These are phyloP conservation scores for Tenthredo scrophulariae DNA, from an alignment of 2,888 invertebrate species.

Conservation along the genomic window DNA sequence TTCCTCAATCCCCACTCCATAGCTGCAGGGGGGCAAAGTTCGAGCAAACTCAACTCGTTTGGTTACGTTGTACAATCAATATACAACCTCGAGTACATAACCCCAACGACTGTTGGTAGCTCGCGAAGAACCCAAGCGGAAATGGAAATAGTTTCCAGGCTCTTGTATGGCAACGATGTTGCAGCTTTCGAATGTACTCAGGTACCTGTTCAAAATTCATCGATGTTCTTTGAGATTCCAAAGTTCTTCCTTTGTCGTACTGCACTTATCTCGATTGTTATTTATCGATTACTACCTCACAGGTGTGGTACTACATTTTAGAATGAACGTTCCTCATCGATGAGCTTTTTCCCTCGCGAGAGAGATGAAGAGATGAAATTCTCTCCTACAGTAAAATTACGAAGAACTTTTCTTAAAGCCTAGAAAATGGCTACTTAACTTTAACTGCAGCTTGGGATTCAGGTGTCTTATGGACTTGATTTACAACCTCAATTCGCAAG, in stretches of 20 bases:
- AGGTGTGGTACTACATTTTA: not conserved
- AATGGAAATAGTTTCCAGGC: conserved; percentile 52
- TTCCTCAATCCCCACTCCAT: conserved; percentile 35
- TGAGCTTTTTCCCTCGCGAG: not conserved
- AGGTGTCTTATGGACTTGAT: conserved; percentile 7
- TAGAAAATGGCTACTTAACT: conserved; percentile 12
- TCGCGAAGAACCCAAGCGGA: conserved; percentile 43
- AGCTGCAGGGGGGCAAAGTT: conserved; percentile 39
- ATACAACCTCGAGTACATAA: conserved; percentile 52
- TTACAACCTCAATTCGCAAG: conserved; percentile 28
- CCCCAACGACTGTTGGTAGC: conserved; percentile 44
- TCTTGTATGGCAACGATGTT: conserved; percentile 25
- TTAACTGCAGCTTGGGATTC: conserved; percentile 10
- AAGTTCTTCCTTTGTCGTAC: not conserved
- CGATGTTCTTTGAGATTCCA: conserved; percentile 25
- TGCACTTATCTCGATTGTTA: not conserved
- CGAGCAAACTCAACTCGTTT: conserved; percentile 51
- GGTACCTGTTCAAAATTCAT: conserved; percentile 24
- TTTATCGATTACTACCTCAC: not conserved
- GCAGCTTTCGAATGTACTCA: conserved; percentile 18
- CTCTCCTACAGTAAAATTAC: not conserved
- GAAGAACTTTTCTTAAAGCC: not conserved
- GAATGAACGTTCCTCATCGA: not conserved
- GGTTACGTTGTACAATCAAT: conserved; percentile 52
- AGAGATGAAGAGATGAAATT: not conserved